Base-by-base conservation (phyloP, 1,140 invertebrate species). In the Zaprionus tsacasi region DNA sequence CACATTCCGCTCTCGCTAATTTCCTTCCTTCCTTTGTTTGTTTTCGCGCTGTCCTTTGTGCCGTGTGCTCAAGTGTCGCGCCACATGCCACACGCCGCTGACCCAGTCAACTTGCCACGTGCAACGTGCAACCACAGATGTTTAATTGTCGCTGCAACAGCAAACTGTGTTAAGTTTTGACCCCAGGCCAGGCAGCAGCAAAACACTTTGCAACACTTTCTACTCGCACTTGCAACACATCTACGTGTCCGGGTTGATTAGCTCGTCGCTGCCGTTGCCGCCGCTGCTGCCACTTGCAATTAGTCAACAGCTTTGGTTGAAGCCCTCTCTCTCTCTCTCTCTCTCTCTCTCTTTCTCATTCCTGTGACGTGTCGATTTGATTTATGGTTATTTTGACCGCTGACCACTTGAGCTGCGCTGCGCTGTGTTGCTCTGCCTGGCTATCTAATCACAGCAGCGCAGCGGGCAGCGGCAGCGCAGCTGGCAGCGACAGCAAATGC, bases 81-180 rank as follows among this genome's bases (percentile, higher is more conserved):
- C 40, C 40, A 13, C 40, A 7, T 43, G 40, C 40, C 60, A 40
- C 38, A 45, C 48, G 72, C 40, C 38, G 77, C 72, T 88, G 83
- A 88, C 85, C 83, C 83, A 88, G 85, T 89, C 72, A 70, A 80
- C 66, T 59, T 55, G 66, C 55, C 60, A 59, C 45, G 13, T 63
- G 65, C 56, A 30, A 64, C 33, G 6, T 45, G 48, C 78, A 57
- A 58, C 82, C 82, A 64, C 82, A 86, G 79, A 72, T 66, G 73
- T 65, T 83, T 81, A 82, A 88, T 87, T 88, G 83, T 88, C 60
- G 60, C 40, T 15, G 66, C 61, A 70, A 73, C 81, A 79, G 70
- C 78, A 85, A 89, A 89, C 81, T 82, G 85, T 89, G 85, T 89
- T 89, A 89, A 89, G 85, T 85, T 90, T 66, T 85, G 85, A 78